Conservation (phyloP, 2,888 invertebrate species). For the Sepiola atlantica region DNA sequence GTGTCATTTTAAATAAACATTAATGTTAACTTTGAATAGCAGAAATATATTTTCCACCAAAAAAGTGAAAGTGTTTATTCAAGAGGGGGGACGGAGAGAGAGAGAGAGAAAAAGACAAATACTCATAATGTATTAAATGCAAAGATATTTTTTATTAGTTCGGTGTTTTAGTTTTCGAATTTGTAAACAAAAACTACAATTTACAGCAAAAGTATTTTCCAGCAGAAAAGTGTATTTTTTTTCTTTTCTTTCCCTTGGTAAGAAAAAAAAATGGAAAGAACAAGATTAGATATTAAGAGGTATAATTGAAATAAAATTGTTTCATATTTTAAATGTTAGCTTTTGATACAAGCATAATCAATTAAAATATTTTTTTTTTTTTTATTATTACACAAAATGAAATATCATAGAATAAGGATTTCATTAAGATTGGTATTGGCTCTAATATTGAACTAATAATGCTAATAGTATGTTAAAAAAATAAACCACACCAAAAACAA, state of each 20-base stretch:
- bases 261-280: neutral
- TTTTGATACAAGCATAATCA: neutral
- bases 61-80: neutral
- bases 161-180: neutral
- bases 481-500: neutral
- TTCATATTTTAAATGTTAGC: neutral
- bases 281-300: neutral
- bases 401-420: neutral
- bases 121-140: neutral
- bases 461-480: neutral
- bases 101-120: neutral
- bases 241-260: neutral
- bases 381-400: neutral
- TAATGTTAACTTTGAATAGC: neutral
- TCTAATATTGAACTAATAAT: neutral
- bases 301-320: neutral
- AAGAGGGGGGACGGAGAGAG: neutral
- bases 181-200: neutral
- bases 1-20: neutral
- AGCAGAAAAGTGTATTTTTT: neutral
- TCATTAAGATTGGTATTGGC: neutral
- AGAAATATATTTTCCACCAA: neutral
- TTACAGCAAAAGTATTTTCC: neutral
- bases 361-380: neutral
- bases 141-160: neutral